Evolutionary conservation across 1,140 invertebrate genomes (phyloP), one percentile per base, ranked within the genome.

Genomic region (Drosophila virilis): DNA sequence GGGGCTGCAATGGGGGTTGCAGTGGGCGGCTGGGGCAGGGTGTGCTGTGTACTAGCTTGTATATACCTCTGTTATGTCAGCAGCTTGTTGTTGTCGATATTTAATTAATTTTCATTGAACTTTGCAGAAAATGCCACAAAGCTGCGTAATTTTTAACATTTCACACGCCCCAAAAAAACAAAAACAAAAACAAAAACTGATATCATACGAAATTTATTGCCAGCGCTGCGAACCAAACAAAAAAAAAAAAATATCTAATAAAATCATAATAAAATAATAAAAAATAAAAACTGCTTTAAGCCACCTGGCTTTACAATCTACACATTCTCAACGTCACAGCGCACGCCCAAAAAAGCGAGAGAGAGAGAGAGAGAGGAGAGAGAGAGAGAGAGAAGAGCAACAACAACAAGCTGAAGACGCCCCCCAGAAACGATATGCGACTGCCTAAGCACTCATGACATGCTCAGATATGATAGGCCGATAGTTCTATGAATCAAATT

Each of bases 31-130:
- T n/a, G n/a, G n/a, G n/a, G n/a, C n/a, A 15, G 17, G 9, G 22
- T n/a, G 37, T 2, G 17, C 54, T 22, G 17, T 22, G 22, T 28
- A 28, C 22, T 28, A 28, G 22, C 4, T 17, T 17, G 17, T 28
- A 28, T 28, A 6, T 28, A 8, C 7, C 10, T 42, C 54, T 42
- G 32, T 57, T 66, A 46, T 48, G 37, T 51, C 12, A 10, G 15
- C 35, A 3, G 0, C 22, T 28, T 28, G 61, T 55, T 51, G 37
- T 58, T 22, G 65, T 59, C 68, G 65, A 77, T 84, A 77, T 81
- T 72, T 75, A 78, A 81, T 85, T 86, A 76, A 59, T 78, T 84
- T 86, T 75, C 82, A 88, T 88, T 88, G 68, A 67, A 69, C 70
- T 88, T 88, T 86, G 78, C 77, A 83, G 79, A 38, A 42, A 72